Conservation (phyloP, 2,797 vertebrate species). For the Nyctibius grandis region DNA sequence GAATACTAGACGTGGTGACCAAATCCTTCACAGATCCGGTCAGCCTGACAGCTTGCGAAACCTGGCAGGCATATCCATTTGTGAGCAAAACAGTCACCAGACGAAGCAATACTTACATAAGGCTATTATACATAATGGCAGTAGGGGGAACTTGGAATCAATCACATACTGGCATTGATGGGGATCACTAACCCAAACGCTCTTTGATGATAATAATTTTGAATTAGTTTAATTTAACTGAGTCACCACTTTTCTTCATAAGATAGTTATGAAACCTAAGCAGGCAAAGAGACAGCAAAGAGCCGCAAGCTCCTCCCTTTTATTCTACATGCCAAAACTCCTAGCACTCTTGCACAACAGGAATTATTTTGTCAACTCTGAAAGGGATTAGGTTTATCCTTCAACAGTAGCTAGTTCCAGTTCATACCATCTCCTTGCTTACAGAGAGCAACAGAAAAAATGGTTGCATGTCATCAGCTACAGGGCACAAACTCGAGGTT, state of each 20-base stretch:
- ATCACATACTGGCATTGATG: not conserved
- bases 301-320: not conserved
- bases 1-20: not conserved
- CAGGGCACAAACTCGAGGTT: not conserved
- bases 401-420: not conserved
- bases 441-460: not conserved
- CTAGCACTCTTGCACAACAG: not conserved
- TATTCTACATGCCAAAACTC: not conserved
- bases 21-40: not conserved
- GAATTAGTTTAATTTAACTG: not conserved
- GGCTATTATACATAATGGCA: not conserved
- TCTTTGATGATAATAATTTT: not conserved
- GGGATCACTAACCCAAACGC: not conserved
- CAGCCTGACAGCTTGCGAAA: not conserved
- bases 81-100: not conserved
- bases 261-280: not conserved
- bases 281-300: not conserved
- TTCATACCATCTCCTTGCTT: not conserved
- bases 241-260: not conserved
- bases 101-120: not conserved
- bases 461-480: not conserved
- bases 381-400: not conserved
- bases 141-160: not conserved
- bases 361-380: constrained; percentile 5
- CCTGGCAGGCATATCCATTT: not conserved